phyloP scores from a whole-genome alignment of 2,113 vertebrate species.

The Chrysochloris asiatica region DNA sequence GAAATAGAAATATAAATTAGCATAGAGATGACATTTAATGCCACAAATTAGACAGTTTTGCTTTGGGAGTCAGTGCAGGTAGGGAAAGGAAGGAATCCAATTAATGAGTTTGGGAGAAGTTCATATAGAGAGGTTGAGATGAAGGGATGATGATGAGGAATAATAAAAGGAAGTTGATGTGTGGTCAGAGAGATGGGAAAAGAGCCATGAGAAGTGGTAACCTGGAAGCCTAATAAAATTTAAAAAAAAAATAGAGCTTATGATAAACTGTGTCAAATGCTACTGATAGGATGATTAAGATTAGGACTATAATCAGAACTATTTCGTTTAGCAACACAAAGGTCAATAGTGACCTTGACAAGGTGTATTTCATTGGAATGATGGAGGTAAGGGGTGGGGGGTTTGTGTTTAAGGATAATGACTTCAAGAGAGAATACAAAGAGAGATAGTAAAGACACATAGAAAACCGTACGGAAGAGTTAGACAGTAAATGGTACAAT shows the following conservation, averaged over 20 bases:
- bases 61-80: background rate
- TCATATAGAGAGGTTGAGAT: background rate
- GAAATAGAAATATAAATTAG: background rate
- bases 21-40: background rate
- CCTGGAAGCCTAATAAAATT: background rate
- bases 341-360: background rate
- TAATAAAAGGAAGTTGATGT: background rate
- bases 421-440: background rate
- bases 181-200: background rate
- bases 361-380: fast-evolving
- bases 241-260: background rate
- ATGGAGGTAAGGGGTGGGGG: background rate
- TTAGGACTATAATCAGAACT: background rate
- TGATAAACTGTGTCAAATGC: background rate
- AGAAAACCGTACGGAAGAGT: background rate
- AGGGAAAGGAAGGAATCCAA: background rate
- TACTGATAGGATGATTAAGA: background rate
- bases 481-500: background rate
- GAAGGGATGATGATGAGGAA: background rate
- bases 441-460: background rate
- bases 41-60: background rate
- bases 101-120: background rate
- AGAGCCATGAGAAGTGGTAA: background rate
- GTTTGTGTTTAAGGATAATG: background rate
- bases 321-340: background rate